Conservation (phyloP, 2,113 vertebrate species). For the Raja brachyura region DNA sequence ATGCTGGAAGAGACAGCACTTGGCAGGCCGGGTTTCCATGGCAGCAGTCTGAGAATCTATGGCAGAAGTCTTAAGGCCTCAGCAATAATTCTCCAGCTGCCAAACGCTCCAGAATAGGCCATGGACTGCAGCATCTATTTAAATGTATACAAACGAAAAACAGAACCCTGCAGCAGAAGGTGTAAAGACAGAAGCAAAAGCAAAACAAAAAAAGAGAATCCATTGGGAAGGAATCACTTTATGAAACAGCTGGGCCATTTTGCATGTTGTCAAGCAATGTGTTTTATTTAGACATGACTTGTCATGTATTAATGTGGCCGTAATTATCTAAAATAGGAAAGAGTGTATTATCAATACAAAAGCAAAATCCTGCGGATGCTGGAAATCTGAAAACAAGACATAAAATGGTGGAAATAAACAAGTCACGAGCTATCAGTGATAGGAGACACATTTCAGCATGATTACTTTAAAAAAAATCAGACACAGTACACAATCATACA, state of each 20-base stretch:
- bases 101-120: not conserved
- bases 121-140: not conserved
- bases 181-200: not conserved
- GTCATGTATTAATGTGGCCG: not conserved
- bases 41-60: conserved; percentile 27
- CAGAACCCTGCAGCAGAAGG: not conserved
- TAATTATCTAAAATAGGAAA: not conserved
- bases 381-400: no score
- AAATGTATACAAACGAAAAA: not conserved
- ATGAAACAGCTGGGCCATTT: not conserved
- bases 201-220: not conserved
- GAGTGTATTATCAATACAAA: not conserved
- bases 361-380: not conserved
- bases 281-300: not conserved
- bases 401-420: no score
- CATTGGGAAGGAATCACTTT: not conserved
- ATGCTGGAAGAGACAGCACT: not conserved
- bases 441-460: no score
- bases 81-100: conserved; percentile 11
- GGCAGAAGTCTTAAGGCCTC: not conserved
- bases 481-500: no score
- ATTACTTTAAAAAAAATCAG: no score
- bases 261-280: not conserved
- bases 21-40: not conserved
- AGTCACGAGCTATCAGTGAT: no score